Base-by-base conservation (phyloP, 2,113 vertebrate genomes). In the Coryphaenoides rupestris region DNA sequence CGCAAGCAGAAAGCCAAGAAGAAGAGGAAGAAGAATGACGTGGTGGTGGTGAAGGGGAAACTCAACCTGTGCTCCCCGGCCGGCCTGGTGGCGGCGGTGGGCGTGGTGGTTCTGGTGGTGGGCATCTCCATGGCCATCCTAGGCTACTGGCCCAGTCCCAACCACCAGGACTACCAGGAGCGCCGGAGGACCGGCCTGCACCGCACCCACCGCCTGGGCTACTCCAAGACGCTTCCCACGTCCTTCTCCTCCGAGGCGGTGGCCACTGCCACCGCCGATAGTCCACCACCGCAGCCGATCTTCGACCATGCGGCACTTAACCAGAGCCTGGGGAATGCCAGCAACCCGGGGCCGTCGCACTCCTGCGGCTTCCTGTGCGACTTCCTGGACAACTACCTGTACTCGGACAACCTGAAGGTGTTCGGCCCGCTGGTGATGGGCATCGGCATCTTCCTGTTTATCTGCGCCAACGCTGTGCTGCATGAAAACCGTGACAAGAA, bases 391-490 rank as follows among this genome's bases (percentile, higher is more conserved):
- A 87, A 84, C 65, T 95, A 98, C 81, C 84, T 98, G 84, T 93
- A 99, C 82, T 99, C 97, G 0, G 96, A 99, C 89, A 95, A 96
- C 79, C 92, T 99, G 61, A 98, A 98, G 77, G 95, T 99, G 69
- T 91, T 97, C 1, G 96, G 96, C 2, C 97, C 97, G 3, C 90
- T 99, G 66, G 96, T 97, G 82, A 99, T 99, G 96, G 96, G 96
- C 16, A 95, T 99, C 0, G 97, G 97, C 68, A 98, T 99, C 86
- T 99, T 99, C 81, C 95, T 99, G 40, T 99, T 99, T 82, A 99
- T 99, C 78, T 99, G 97, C 3, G 96, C 97, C 85, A 99, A 99
- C 7, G 96, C 97, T 0, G 97, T 99, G 55, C 89, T 99, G 63
- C 96, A 99, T 0, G 96, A 99, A 79, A 98, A 99, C 81, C 91